phyloP scores from a whole-genome alignment of 2,888 invertebrate genomes.

The Cordilura impudica region DNA sequence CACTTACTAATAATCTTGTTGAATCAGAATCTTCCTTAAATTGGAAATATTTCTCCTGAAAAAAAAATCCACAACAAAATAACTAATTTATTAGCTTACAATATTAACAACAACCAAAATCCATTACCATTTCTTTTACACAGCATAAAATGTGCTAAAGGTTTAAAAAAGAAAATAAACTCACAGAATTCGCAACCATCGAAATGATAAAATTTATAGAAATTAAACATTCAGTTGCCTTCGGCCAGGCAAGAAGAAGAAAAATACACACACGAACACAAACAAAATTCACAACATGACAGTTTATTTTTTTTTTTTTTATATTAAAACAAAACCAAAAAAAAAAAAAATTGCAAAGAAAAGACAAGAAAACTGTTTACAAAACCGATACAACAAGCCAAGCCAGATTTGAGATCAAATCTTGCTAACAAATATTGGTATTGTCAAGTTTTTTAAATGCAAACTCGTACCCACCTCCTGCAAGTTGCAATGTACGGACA shows the following conservation, averaged over 20 bases:
- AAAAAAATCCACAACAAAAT: too few species aligned
- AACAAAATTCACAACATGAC: slow-evolving; percentile 24
- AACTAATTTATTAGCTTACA: background rate
- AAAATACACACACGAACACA: slow-evolving; percentile 24
- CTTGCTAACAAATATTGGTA: slow-evolving; percentile 40
- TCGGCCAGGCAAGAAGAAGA: background rate
- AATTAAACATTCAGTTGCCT: slow-evolving; percentile 41
- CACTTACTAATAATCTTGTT: too few species aligned
- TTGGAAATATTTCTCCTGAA: too few species aligned
- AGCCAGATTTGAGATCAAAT: slow-evolving; percentile 54
- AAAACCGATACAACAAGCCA: slow-evolving; percentile 36
- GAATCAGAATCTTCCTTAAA: too few species aligned
- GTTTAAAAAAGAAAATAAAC: background rate
- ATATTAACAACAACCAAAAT: background rate
- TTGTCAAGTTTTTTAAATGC: background rate
- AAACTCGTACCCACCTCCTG: background rate
- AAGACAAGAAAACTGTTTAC: slow-evolving; percentile 22
- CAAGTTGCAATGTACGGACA: background rate
- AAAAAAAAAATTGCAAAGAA: slow-evolving; percentile 10
- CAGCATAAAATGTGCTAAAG: background rate
- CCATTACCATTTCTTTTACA: slow-evolving; percentile 14
- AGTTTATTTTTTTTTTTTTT: background rate
- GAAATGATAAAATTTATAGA: slow-evolving; percentile 11
- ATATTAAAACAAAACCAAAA: slow-evolving; percentile 27
- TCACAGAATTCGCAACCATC: background rate